Base-by-base conservation (phyloP, 2,797 vertebrate genomes). In the Apogon hyalosoma region DNA sequence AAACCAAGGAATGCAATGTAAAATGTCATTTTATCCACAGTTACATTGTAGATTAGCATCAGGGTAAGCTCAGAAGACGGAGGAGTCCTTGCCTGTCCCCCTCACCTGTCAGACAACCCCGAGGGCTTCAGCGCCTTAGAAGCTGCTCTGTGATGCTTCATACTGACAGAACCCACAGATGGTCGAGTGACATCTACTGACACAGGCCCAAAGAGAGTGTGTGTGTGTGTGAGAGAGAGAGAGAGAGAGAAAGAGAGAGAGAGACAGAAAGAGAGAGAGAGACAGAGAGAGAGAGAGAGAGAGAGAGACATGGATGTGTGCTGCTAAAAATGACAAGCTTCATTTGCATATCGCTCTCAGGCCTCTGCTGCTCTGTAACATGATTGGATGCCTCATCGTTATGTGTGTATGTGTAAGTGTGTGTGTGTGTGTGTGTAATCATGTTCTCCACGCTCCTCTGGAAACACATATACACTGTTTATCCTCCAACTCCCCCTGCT, bases 341-440 rank as follows among this genome's bases (percentile, higher is more conserved):
- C 54, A 84, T 89, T 90, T 88, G 79, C 85, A 85, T 88, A 79
- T 80, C 13, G 6, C 82, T 81, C 46, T 56, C 68, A 73, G 76
- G 73, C 73, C 53, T 62, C 63, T 69, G 67, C 57, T 67, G 64
- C 80, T 73, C 73, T 68, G 36, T 43, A 65, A 83, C 33, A 13
- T 12, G 63, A 88, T 82, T 90, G 87, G 81, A 70, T 28, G 61
- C 28, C 63, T 66, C 48, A 7, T 54, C 3, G 0, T 45, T 56
- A 4, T 54, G 58, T 59, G 65, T 63, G 46, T 47, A 36, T 53
- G 11, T 28, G 51, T 12, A 21, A 45, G 70, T 75, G 61, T 67
- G 73, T 48, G 52, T 6, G n/a, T 63, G 65, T 69, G 63, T 65
- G 76, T 68, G 48, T 60, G 13, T 82, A 84, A 90, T 86, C 77